These are phyloP conservation scores for Pitangus sulphuratus DNA, from an alignment of 2,797 vertebrate species.

Conservation along the genomic window DNA sequence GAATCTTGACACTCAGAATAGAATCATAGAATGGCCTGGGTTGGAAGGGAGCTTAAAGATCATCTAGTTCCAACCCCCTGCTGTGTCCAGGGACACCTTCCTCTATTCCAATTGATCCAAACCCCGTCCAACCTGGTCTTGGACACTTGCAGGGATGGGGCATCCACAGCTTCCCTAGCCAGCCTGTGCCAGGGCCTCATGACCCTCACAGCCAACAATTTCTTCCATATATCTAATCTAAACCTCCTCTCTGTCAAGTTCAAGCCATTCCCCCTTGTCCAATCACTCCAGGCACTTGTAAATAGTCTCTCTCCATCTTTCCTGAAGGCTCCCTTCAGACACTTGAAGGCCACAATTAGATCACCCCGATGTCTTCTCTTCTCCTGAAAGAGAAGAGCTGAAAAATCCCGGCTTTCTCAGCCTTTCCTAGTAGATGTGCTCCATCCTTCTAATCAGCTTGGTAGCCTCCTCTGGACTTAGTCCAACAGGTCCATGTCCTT, in stretches of 20 bases:
- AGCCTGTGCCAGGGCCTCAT: not conserved
- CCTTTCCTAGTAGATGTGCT: not conserved
- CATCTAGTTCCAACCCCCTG: not conserved
- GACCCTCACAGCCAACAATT: not conserved
- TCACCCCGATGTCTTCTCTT: not conserved
- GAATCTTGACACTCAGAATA: not conserved
- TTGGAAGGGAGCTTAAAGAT: not conserved
- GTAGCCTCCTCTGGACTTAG: not conserved
- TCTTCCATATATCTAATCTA: not conserved
- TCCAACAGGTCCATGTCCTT: not conserved
- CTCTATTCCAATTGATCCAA: not conserved
- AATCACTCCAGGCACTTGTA: not conserved
- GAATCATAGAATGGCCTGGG: not conserved
- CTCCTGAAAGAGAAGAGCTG: not conserved
- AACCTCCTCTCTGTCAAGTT: not conserved
- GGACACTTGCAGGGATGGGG: not conserved
- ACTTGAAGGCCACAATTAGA: not conserved
- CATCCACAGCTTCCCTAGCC: not conserved
- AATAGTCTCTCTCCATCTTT: not conserved
- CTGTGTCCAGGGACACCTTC: not conserved
- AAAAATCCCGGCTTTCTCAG: not conserved
- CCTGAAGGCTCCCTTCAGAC: not conserved
- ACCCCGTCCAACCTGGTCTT: not conserved
- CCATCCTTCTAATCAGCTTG: not conserved
- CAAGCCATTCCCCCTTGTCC: not conserved